Evolutionary conservation across 2,888 invertebrate species (phyloP).

Genomic region (Xestia sexstrigata): DNA sequence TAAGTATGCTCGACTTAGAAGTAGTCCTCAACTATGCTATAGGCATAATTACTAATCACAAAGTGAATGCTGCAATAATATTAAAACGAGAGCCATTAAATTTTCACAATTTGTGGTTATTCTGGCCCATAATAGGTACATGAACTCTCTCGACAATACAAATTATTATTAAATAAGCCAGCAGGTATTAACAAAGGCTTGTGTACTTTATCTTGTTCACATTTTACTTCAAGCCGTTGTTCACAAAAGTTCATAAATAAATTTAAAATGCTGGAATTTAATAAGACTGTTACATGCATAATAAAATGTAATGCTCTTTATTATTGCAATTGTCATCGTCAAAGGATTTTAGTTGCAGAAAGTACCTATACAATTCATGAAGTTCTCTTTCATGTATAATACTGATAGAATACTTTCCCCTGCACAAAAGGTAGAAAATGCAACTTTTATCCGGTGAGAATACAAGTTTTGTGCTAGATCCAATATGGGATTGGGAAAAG

Average conservation of each 20-base stretch:
- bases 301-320: conserved; percentile 4
- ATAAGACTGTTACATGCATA: not conserved
- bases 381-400: conserved; percentile 24
- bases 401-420: not conserved
- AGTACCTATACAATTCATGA: no score
- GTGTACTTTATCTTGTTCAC: not conserved
- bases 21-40: not conserved
- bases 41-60: no score
- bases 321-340: conserved; percentile 29
- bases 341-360: conserved; percentile 34
- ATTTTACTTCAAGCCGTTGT: not conserved
- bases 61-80: not conserved
- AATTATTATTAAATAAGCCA: not conserved
- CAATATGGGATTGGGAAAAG: not conserved
- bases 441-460: not conserved
- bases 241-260: not conserved
- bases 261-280: not conserved
- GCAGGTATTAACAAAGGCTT: not conserved
- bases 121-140: not conserved
- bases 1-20: no score
- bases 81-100: not conserved
- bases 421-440: not conserved
- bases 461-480: not conserved
- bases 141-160: not conserved
- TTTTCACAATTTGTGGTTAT: not conserved